Evolutionary conservation across 2,888 invertebrate species (phyloP), one percentile per base, ranked within the genome.

Genomic region (Ectemnius cavifrons): DNA sequence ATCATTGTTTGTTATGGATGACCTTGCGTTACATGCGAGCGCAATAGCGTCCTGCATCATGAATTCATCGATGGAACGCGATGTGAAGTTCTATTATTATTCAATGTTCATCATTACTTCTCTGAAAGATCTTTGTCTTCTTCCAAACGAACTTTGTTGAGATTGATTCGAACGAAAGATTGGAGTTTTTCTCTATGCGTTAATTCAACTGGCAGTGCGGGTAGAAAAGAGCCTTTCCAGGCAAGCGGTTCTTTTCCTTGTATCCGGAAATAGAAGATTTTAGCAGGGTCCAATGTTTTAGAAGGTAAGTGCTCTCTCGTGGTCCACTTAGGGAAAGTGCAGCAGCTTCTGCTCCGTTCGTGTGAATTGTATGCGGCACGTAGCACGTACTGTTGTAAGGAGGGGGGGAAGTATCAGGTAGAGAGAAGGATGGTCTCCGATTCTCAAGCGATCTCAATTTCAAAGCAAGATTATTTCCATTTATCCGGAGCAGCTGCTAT

Each of bases 81-180:
- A 47, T n/a, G 8, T 28, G 58, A 23, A 23, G 27, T 27, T 59
- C 77, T 71, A 71, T 77, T 68, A 71, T 75, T 77, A 75, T 63
- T 59, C 46, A 2, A 2, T 20, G n/a, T 37, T 57, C 61, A 74
- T 73, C 73, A 37, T 37, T 37, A 8, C 8, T 37, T 37, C 11
- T 37, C 37, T 37, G 11, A 8, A 37, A 4, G 37, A 1, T 37
- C 37, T 37, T 37, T 37, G 0, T 37, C 37, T 8, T 8, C 37
- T 6, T 37, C 2, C 4, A 2, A 37, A 8, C 11, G 8, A 4
- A 37, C 23, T 23, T 37, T 11, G 8, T 37, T 8, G 37, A 37
- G 37, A 37, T 8, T 37, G 37, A 37, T 37, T 37, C 8, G 37
- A 2, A 11, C 8, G 8, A 8, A 37, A 8, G 11, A 4, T 23